phyloP scores from a whole-genome alignment of 1,140 invertebrate species.

The Solenopsis fugax region DNA sequence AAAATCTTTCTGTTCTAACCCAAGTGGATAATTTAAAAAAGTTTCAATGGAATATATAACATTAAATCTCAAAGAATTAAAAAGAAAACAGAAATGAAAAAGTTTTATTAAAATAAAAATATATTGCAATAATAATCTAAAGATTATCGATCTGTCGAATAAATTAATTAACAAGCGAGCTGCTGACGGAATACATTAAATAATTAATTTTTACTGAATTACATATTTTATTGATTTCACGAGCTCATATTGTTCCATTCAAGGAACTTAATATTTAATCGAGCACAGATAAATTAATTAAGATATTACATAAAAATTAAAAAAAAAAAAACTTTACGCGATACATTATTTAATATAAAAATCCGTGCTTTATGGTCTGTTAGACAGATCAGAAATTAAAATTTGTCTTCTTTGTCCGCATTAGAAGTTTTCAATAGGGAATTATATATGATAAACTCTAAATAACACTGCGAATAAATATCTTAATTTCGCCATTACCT shows the following conservation, averaged over 20 bases:
- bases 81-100: no score
- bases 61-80: no score
- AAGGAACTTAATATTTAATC: not conserved
- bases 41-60: no score
- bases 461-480: not conserved
- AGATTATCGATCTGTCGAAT: not conserved
- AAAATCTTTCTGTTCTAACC: no score
- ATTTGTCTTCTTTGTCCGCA: not conserved
- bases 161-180: not conserved
- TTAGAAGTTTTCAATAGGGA: not conserved
- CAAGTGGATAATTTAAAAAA: no score
- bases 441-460: not conserved
- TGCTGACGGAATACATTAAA: not conserved
- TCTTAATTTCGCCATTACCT: not conserved
- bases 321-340: not conserved
- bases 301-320: not conserved
- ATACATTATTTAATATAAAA: constrained; percentile 1
- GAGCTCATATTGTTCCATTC: not conserved
- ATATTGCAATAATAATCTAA: not conserved
- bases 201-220: not conserved
- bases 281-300: not conserved
- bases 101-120: no score
- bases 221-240: not conserved
- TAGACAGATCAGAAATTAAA: not conserved
- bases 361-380: not conserved